Conservation (phyloP, 2,797 vertebrate species). For the Diceros bicornis region DNA sequence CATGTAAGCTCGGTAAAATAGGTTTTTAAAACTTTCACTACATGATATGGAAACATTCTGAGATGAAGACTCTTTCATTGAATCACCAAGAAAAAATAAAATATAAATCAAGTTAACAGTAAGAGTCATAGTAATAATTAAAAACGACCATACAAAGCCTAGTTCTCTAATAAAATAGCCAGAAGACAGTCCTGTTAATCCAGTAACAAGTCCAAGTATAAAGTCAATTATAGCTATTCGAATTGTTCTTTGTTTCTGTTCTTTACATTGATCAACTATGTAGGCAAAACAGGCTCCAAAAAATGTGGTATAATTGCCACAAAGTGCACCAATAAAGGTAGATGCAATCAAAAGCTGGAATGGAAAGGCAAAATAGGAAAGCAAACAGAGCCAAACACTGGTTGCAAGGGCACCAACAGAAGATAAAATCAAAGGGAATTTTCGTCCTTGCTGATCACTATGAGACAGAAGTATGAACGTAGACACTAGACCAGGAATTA, state of each 20-base stretch:
- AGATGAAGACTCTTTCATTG: slow-evolving; percentile 81
- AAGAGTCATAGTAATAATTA: slow-evolving; percentile 89
- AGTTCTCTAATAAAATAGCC: slow-evolving; percentile 94
- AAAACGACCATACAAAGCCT: slow-evolving; percentile 96
- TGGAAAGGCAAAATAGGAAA: slow-evolving; percentile 93
- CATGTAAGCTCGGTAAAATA: slow-evolving; percentile 90
- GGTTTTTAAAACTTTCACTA: slow-evolving; percentile 88
- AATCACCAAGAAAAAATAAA: slow-evolving; percentile 93
- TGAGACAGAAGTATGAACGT: slow-evolving; percentile 95
- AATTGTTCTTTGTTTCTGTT: slow-evolving; percentile 93
- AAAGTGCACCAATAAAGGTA: slow-evolving; percentile 92
- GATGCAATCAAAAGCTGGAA: slow-evolving; percentile 92
- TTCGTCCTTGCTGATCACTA: slow-evolving; percentile 95
- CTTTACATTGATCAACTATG: slow-evolving; percentile 93
- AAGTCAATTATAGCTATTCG: slow-evolving; percentile 96
- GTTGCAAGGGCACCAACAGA: slow-evolving; percentile 91
- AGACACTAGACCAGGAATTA: slow-evolving; percentile 93
- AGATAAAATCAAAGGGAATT: slow-evolving; percentile 94
- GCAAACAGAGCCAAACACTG: slow-evolving; percentile 87
- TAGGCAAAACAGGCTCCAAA: slow-evolving; percentile 96
- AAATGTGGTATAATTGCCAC: slow-evolving; percentile 94
- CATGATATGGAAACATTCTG: slow-evolving; percentile 81
- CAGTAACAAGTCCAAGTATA: slow-evolving; percentile 94
- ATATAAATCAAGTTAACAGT: slow-evolving; percentile 92
- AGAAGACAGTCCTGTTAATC: slow-evolving; percentile 93